phyloP scores from a whole-genome alignment of 2,797 vertebrate genomes.

The Muscicapa striata region DNA sequence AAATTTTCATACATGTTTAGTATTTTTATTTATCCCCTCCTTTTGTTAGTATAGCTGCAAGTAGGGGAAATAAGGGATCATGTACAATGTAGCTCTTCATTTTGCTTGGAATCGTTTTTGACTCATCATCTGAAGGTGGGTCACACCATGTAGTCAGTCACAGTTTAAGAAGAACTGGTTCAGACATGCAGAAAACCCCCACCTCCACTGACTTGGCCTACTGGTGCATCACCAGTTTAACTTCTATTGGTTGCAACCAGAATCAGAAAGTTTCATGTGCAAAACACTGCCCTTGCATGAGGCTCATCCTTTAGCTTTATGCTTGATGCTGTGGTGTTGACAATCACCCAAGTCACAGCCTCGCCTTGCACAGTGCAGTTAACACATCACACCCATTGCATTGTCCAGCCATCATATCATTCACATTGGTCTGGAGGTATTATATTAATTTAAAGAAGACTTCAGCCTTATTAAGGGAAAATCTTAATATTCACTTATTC shows the following conservation, averaged over 20 bases:
- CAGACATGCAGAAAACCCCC: rapidly evolving
- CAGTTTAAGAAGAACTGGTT: neutral
- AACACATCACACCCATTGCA: rapidly evolving
- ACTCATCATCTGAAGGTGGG: neutral
- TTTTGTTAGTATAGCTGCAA: neutral
- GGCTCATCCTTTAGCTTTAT: neutral
- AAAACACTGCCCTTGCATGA: neutral
- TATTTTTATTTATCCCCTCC: neutral
- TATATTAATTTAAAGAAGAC: neutral
- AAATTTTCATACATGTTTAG: neutral
- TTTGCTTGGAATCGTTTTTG: neutral
- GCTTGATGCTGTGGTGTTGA: rapidly evolving
- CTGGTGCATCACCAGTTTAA: neutral
- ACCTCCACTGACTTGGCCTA: neutral
- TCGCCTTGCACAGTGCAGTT: neutral
- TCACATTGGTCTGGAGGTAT: too few species aligned
- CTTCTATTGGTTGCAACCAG: neutral
- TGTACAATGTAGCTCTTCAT: neutral
- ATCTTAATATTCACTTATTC: neutral
- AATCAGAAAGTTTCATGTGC: neutral
- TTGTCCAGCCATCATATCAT: neutral
- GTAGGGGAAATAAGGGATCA: neutral
- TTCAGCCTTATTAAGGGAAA: neutral
- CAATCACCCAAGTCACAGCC: neutral
- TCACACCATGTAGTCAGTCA: too few species aligned